Conservation (phyloP, 2,888 invertebrate genomes). For the Pyralis farinalis region DNA sequence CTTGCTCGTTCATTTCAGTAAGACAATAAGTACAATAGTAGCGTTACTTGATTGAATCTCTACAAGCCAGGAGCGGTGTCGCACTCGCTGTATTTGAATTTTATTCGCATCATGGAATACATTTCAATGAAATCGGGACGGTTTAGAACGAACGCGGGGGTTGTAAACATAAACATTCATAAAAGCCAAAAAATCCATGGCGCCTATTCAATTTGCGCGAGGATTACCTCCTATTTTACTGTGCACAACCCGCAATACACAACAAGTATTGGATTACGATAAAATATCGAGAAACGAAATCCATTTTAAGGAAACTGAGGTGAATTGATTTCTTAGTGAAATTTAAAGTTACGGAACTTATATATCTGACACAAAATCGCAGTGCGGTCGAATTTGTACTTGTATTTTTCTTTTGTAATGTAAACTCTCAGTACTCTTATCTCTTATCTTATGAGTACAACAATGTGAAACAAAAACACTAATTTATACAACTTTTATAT, state of each 20-base stretch:
- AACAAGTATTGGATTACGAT: neutral
- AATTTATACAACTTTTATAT: too few species aligned
- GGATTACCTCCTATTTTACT: constrained; percentile 43
- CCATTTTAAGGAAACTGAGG: neutral
- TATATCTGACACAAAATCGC: too few species aligned
- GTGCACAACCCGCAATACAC: neutral
- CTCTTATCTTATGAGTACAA: too few species aligned
- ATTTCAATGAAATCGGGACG: constrained; percentile 59
- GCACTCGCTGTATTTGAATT: constrained; percentile 57
- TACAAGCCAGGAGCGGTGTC: constrained; percentile 38
- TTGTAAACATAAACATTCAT: constrained; percentile 51
- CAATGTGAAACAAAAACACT: too few species aligned
- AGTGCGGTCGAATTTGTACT: too few species aligned
- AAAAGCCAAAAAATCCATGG: constrained; percentile 27
- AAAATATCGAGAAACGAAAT: neutral
- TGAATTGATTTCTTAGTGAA: neutral
- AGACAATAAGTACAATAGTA: constrained; percentile 50
- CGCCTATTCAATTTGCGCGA: constrained; percentile 66
- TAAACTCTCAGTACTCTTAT: too few species aligned
- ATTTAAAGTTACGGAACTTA: too few species aligned
- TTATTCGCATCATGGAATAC: constrained; percentile 40
- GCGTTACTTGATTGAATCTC: constrained; percentile 65
- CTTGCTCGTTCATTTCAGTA: constrained; percentile 54
- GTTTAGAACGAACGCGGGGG: constrained; percentile 45
- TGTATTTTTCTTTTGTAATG: too few species aligned